phyloP scores from a whole-genome alignment of 37 sponge, comb jelly and placozoan genomes.

The Halichondria panicea region DNA sequence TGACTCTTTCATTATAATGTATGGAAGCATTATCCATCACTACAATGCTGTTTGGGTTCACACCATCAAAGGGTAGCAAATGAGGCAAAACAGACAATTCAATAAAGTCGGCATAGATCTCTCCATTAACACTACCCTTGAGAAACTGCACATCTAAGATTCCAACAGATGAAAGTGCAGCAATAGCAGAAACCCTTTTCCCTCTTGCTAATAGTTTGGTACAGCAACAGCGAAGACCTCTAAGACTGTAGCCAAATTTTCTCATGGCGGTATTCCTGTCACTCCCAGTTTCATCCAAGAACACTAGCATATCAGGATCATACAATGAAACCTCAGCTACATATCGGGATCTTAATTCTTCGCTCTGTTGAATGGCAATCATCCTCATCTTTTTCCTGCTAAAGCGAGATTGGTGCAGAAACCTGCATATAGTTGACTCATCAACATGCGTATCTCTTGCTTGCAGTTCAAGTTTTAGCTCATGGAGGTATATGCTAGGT shows the following conservation, averaged over 20 bases:
- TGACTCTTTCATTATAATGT: constrained; percentile 1
- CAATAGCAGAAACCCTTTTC: constrained; percentile 31
- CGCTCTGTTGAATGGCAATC: constrained; percentile 11
- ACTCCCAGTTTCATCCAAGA: constrained; percentile 40
- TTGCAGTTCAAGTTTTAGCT: background rate
- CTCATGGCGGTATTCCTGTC: constrained; percentile 14
- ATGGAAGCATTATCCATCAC: constrained; percentile 31
- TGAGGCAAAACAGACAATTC: constrained; percentile 18
- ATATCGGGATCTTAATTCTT: constrained; percentile 10
- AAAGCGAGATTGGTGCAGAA: background rate
- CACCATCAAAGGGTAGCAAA: constrained; percentile 35
- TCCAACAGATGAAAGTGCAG: constrained; percentile 9
- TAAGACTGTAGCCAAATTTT: constrained; percentile 31
- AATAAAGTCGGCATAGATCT: constrained; percentile 1
- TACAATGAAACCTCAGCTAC: constrained; percentile 7
- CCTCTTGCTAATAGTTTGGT: constrained; percentile 9
- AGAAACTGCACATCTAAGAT: constrained; percentile 26
- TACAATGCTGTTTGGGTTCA: constrained; percentile 16
- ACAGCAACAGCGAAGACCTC: constrained; percentile 10
- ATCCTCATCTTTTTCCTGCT: constrained; percentile 14
- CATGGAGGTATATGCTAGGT: constrained; percentile 21
- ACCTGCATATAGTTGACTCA: constrained; percentile 15
- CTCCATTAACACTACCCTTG: constrained; percentile 13
- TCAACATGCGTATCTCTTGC: constrained; percentile 8
- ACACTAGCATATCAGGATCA: constrained; percentile 21